A percentile compares a stretch with the other conserved stretches of the same genome.
Evolutionary conservation across 2,888 invertebrate species (phyloP).

Genomic region (Athalia circularis): DNA sequence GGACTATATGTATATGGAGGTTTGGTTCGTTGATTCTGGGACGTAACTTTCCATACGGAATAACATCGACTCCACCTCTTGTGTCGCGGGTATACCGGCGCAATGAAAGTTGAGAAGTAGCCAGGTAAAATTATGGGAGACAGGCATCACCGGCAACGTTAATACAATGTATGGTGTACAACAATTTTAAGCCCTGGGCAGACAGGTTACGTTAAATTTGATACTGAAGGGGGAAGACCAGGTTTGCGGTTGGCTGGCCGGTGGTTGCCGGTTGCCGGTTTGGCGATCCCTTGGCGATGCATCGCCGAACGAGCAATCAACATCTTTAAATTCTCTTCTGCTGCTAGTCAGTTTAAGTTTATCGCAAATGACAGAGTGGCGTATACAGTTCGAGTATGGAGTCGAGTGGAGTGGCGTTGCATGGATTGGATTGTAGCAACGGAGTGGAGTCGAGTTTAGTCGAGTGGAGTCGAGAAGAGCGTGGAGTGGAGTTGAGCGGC

Average conservation of each 20-base stretch:
- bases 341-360: conserved; percentile 25
- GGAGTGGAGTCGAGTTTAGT: background rate
- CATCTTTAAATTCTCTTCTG: conserved; percentile 11
- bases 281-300: conserved; percentile 1
- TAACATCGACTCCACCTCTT: background rate
- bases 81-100: background rate
- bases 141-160: background rate
- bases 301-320: conserved; percentile 14
- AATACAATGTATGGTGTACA: conserved; percentile 12
- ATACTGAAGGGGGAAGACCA: conserved; percentile 16
- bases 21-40: no score
- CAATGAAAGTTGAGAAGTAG: conserved; percentile 1
- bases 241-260: conserved; percentile 21
- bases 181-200: conserved; percentile 11
- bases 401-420: background rate
- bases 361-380: conserved; percentile 1
- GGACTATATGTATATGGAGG: no score
- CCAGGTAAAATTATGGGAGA: background rate
- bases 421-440: background rate
- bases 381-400: background rate
- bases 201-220: conserved; percentile 32
- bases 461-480: background rate
- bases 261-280: background rate
- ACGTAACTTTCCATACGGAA: conserved; percentile 10
- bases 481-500: background rate